A percentile compares a stretch with the other conserved stretches of the same genome.
These are phyloP conservation scores for Xenopus tropicalis DNA, from an alignment of 2,113 vertebrate species.

Conservation along the genomic window DNA sequence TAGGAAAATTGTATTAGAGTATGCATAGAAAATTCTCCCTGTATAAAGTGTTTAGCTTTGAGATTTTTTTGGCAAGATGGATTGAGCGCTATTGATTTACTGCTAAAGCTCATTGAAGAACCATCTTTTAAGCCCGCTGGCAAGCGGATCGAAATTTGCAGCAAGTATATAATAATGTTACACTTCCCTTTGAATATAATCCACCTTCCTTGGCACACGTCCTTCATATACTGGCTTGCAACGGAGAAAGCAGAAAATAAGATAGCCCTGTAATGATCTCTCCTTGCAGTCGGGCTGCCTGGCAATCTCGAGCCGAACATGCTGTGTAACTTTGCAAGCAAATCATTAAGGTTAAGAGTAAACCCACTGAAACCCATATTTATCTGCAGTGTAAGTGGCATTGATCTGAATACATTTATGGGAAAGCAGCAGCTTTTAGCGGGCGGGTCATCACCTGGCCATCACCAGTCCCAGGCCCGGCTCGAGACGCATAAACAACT, in stretches of 20 bases:
- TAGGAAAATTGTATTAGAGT: background rate
- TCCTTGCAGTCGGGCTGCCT: background rate
- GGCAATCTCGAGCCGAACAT: background rate
- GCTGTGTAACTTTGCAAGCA: background rate
- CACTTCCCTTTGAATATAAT: slow-evolving; percentile 16
- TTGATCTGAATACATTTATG: background rate
- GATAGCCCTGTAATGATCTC: too few relatives aligned
- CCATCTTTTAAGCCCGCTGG: slow-evolving; percentile 4
- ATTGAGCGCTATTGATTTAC: slow-evolving; percentile 22
- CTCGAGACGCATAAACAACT: too few relatives aligned
- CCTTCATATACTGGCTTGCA: slow-evolving; percentile 12
- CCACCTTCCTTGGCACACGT: background rate
- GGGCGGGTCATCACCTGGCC: too few relatives aligned
- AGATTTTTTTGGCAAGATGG: slow-evolving; percentile 18
- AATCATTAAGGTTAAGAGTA: slow-evolving; percentile 1
- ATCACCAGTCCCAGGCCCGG: too few relatives aligned
- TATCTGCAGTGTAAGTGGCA: background rate
- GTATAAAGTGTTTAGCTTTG: slow-evolving; percentile 20
- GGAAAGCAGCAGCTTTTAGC: too few relatives aligned
- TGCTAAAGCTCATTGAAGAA: slow-evolving; percentile 8
- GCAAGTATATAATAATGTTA: slow-evolving; percentile 21
- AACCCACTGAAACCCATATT: background rate
- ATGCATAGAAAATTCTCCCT: slow-evolving; percentile 11
- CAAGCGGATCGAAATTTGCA: slow-evolving; percentile 7
- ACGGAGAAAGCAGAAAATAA: background rate